Evolutionary conservation across 2,113 vertebrate genomes (phyloP), one percentile per base, ranked within the genome.

Genomic region (Ovis canadensis): DNA sequence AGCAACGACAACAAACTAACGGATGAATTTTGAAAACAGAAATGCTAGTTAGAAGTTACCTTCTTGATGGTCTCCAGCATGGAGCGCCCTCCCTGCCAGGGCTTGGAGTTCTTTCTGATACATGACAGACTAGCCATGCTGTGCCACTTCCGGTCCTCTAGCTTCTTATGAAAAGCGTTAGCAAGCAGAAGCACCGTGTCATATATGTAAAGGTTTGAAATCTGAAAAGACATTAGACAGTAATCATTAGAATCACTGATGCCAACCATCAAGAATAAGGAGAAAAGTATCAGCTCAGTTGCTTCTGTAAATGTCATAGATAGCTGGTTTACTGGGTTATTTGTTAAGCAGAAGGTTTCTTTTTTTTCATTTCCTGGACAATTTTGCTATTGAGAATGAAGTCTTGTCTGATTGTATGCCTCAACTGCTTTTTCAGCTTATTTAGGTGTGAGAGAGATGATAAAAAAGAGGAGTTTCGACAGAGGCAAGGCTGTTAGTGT

Each of bases 61-160:
- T 99, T 99, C 98, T 99, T 99, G 94, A 99, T 99, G 45, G 99
- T 99, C 92, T 99, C 99, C 98, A 99, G 98, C 99, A 99, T 99
- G 62, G 99, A 99, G 52, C 99, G 99, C 25, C 99, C 99, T 88
- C 99, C 99, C 98, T 99, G 99, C 99, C 99, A 99, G 1, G 99
- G 99, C 94, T 99, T 99, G 31, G 99, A 99, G 97, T 99, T 99
- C 98, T 99, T 99, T 98, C 99, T 99, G 98, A 99, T 99, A 98
- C 99, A 99, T n/a, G 99, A 99, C 95, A 99, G 98, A 96, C 99
- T 99, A 50, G 99, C 99, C 99, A 99, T 99, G 98, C 99, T 99
- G 99, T 99, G 99, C 99, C 99, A 99, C 96, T 99, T 99, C 85
- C 99, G 99, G 98, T 99, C 99, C 98, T 99, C 99, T 94, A 99